These are phyloP conservation scores for Drosophila nikananu DNA, from an alignment of 1,140 invertebrate genomes.

Conservation along the genomic window DNA sequence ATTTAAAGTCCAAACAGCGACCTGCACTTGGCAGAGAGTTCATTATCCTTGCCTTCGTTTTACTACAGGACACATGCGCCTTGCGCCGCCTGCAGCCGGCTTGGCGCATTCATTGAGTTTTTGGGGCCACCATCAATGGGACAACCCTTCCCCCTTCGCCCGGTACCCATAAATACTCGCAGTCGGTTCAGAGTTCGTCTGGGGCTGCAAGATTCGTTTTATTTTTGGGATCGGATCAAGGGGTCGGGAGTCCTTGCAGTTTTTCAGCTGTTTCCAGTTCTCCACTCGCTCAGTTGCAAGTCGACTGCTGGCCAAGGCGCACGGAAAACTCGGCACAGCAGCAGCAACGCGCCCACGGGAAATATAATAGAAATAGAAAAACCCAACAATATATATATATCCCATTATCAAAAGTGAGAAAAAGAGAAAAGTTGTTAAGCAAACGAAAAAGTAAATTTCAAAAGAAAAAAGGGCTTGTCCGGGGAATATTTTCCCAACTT, in stretches of 20 bases:
- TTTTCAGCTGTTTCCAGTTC: constrained; percentile 41
- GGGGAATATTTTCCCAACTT: background rate
- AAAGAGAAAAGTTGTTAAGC: constrained; percentile 10
- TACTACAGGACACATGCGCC: constrained; percentile 60
- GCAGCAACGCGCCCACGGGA: constrained; percentile 26
- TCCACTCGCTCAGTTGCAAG: constrained; percentile 68
- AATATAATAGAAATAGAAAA: constrained; percentile 18
- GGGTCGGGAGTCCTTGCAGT: constrained; percentile 61
- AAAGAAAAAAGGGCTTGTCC: constrained; percentile 38
- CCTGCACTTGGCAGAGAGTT: constrained; percentile 28
- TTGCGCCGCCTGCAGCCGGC: constrained; percentile 39
- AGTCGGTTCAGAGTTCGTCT: constrained; percentile 46
- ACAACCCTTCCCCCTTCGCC: background rate
- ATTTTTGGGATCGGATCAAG: constrained; percentile 18
- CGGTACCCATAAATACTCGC: background rate
- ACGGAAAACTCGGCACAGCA: constrained; percentile 61
- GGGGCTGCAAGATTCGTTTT: constrained; percentile 34
- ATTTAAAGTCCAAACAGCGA: background rate
- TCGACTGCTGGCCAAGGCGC: constrained; percentile 70
- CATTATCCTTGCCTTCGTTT: constrained; percentile 50
- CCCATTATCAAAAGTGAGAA: constrained; percentile 41
- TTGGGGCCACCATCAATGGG: constrained; percentile 68
- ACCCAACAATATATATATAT: constrained; percentile 15
- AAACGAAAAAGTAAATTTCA: constrained; percentile 22
- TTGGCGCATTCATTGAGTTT: constrained; percentile 53